A percentile compares a stretch with the other conserved stretches of the same genome.
Evolutionary conservation across 92 coral and sea anemone species (phyloP).

Genomic region (Chrysogorgia sp.): DNA sequence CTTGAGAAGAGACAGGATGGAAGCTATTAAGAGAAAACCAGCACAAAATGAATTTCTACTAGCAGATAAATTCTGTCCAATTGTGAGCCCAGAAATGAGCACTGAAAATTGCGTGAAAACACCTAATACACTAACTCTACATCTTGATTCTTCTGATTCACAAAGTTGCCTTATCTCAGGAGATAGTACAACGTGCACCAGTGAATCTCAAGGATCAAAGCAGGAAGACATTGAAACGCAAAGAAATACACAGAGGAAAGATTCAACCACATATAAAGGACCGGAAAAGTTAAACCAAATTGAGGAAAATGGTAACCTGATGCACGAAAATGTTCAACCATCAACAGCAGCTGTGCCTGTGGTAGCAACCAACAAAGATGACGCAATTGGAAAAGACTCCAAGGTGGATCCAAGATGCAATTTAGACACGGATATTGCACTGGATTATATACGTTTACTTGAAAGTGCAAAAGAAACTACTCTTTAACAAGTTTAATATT

Average conservation of each 20-base stretch:
- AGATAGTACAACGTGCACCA: background rate
- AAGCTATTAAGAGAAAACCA: background rate
- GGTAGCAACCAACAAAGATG: background rate
- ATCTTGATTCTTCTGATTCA: constrained; percentile 19
- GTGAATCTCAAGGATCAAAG: constrained; percentile 21
- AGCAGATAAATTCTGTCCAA: background rate
- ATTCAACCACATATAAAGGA: background rate
- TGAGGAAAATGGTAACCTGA: background rate
- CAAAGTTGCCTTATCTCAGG: constrained; percentile 17
- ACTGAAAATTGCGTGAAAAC: background rate
- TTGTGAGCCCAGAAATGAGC: background rate
- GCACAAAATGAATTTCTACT: background rate
- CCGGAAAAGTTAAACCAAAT: background rate
- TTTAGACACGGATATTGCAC: background rate
- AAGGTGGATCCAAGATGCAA: background rate
- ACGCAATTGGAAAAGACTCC: background rate
- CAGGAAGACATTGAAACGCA: background rate
- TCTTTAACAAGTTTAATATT: background rate
- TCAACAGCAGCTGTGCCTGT: background rate
- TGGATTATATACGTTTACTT: background rate
- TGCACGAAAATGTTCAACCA: background rate
- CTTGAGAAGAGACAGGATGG: background rate
- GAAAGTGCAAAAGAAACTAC: constrained; percentile 30
- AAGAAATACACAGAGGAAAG: background rate
- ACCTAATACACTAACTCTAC: background rate